These are phyloP conservation scores for Bicyclus anynana DNA, from an alignment of 1,140 invertebrate species.

Conservation along the genomic window DNA sequence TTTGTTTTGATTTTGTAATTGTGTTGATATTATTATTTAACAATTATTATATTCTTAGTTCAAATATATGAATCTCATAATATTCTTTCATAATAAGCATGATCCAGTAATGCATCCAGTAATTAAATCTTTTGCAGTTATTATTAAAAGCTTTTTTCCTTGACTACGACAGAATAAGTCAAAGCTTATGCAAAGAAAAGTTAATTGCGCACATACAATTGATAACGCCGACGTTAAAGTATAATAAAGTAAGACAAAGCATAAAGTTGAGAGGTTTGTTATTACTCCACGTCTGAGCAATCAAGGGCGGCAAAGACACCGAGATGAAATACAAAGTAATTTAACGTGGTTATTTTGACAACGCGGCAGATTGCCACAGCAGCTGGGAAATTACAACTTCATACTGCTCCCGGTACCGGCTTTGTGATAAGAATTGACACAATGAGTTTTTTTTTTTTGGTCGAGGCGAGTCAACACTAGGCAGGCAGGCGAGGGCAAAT, in stretches of 20 bases:
- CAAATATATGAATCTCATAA: too few relatives aligned
- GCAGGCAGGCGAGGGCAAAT: slow-evolving; percentile 45
- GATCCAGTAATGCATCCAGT: background rate
- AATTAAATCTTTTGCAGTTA: background rate
- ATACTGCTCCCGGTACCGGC: slow-evolving; percentile 8
- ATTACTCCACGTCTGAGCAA: slow-evolving; percentile 11
- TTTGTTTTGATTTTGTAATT: too few relatives aligned
- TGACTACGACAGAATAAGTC: background rate
- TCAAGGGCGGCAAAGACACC: slow-evolving; percentile 1
- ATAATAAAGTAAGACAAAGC: background rate
- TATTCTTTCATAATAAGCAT: too few relatives aligned
- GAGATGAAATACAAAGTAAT: slow-evolving; percentile 19
- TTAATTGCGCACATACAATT: background rate
- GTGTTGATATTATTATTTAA: too few relatives aligned
- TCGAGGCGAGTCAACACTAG: slow-evolving; percentile 54
- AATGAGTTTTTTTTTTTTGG: slow-evolving; percentile 57
- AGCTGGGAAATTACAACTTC: slow-evolving; percentile 26
- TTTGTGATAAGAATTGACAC: slow-evolving; percentile 52
- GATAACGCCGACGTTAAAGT: background rate
- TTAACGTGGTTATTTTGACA: slow-evolving; percentile 23
- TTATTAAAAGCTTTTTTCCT: background rate
- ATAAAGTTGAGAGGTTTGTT: slow-evolving; percentile 9
- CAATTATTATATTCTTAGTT: too few relatives aligned
- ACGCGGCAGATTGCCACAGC: slow-evolving; percentile 19
- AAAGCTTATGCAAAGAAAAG: background rate